Evolutionary conservation across 2,113 vertebrate species (phyloP).

Genomic region (Tapirus terrestris): DNA sequence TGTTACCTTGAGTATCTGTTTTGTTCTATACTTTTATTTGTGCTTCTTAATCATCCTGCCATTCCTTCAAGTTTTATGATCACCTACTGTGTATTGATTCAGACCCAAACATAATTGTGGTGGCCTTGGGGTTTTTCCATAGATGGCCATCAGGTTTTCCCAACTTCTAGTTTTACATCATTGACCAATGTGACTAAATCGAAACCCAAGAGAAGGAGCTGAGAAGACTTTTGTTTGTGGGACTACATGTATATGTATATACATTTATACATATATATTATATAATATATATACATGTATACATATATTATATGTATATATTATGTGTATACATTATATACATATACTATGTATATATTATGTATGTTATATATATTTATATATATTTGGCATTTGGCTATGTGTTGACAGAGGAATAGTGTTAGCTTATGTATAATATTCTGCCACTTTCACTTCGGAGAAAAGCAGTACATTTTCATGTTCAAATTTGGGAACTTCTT

Average conservation of each 20-base stretch:
- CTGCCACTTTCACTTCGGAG: neutral
- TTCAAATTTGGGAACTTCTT: slow-evolving; percentile 48
- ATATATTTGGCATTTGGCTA: neutral
- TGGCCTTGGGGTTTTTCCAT: neutral
- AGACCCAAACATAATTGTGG: neutral
- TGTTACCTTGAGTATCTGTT: neutral
- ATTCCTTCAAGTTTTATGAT: neutral
- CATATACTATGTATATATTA: too few relatives aligned
- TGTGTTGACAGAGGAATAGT: neutral
- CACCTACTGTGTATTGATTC: neutral
- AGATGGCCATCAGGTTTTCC: neutral
- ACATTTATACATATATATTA: neutral
- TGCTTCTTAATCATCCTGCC: neutral
- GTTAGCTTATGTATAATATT: slow-evolving; percentile 37
- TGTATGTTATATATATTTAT: too few relatives aligned
- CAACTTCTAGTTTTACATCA: neutral
- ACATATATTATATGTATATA: neutral
- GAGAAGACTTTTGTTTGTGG: neutral
- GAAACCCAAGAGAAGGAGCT: neutral
- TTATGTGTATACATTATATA: too few relatives aligned
- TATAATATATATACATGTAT: neutral
- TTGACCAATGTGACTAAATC: neutral
- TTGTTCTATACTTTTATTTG: neutral
- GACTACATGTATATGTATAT: neutral
- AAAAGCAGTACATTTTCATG: slow-evolving; percentile 42